Evolutionary conservation across 2,888 invertebrate species (phyloP).

Genomic region (Cataglyphis cursor): DNA sequence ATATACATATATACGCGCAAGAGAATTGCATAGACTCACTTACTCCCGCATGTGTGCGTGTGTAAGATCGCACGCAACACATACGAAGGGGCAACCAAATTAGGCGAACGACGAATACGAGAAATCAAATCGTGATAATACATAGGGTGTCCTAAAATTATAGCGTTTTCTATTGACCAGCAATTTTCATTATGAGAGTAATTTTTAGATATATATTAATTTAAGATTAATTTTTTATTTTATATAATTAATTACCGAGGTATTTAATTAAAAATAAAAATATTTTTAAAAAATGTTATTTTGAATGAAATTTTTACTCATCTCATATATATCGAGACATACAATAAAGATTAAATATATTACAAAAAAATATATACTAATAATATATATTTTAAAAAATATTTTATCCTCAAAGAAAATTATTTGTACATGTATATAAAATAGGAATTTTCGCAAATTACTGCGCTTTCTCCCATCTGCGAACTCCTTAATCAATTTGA

Average conservation of each 20-base stretch:
- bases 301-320: neutral
- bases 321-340: neutral
- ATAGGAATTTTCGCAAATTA: conserved; percentile 35
- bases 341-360: neutral
- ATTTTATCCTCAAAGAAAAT: neutral
- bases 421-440: neutral
- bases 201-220: neutral
- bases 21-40: conserved; percentile 16
- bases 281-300: neutral
- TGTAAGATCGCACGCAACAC: conserved; percentile 27
- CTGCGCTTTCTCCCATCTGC: conserved; percentile 34
- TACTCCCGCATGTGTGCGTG: conserved; percentile 20
- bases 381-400: neutral
- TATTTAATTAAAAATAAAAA: neutral
- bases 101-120: conserved; percentile 38
- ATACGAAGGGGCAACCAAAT: conserved; percentile 8
- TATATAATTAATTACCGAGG: neutral
- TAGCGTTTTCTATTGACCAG: no score
- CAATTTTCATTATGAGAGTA: neutral
- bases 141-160: conserved; percentile 14
- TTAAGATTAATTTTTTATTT: neutral
- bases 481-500: conserved; percentile 51
- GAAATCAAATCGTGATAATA: conserved; percentile 24
- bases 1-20: neutral
- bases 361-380: neutral